Base-by-base conservation (phyloP, 1,140 invertebrate species). In the Conus ventricosus region DNA sequence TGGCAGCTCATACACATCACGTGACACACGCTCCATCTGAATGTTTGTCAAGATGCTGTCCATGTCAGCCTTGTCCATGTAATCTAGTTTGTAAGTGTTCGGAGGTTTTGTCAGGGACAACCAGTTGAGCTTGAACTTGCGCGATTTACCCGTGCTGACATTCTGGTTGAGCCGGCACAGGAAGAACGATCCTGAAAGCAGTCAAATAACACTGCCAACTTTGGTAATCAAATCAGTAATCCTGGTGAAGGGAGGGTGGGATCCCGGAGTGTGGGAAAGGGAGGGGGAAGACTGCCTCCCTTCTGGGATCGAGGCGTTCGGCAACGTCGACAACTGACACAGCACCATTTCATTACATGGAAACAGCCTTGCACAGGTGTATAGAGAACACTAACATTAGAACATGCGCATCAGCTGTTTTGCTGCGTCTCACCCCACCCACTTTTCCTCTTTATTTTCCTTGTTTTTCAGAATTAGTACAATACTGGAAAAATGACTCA, bases 81-180 rank as follows among this genome's bases (percentile, higher is more conserved):
- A 98, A 95, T 98, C 98, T 5, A 97, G 97, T 81, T 97, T 97
- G 95, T 98, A 99, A 25, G 97, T 96, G 94, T 97, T 96, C 5
- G 97, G 96, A 6, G 96, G 95, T 84, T 95, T 92, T 85, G 96
- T 96, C 94, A 95, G 97, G 7, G 97, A 97, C 60, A 98, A 95
- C 98, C 98, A 99, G 92, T 98, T 97, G 93, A 99, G 98, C 92
- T 97, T 97, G 92, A 98, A 98, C 93, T 97, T 97, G 87, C 96
- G 96, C 87, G 97, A 97, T 85, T 92, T 93, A 17, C 92, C 93
- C 23, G 96, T 97, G 94, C 97, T 97, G 86, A 99, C 97, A 95
- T 98, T 98, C 96, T 98, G 98, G 95, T 97, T 96, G 7, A 97
- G 97, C 95, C 98, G 97, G 94, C 98, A 99, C 75, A 99, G 96